A percentile compares a stretch with the other conserved stretches of the same genome.
Evolutionary conservation across 2,113 vertebrate genomes (phyloP).

Genomic region (Myrmophylax atrothorax): DNA sequence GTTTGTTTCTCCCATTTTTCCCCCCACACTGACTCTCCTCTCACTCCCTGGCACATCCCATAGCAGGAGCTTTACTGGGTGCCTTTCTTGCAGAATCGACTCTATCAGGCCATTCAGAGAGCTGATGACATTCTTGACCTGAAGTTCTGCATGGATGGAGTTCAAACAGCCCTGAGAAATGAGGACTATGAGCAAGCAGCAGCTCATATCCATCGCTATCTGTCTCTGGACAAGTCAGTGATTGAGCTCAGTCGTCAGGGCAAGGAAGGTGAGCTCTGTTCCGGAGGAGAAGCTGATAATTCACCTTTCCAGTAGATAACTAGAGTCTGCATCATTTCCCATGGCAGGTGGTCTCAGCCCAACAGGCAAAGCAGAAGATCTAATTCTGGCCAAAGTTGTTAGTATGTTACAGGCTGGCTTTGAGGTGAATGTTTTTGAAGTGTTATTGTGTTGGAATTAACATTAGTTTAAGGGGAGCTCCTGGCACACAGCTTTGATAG

Average conservation of each 20-base stretch:
- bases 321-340: background rate
- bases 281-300: background rate
- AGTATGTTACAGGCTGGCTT: background rate
- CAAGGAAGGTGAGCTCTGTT: constrained; percentile 83
- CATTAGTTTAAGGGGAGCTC: background rate
- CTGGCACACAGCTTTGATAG: background rate
- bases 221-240: constrained; percentile 95
- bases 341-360: background rate
- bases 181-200: constrained; percentile 97
- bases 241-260: constrained; percentile 97
- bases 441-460: background rate
- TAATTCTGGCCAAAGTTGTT: background rate
- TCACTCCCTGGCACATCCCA: background rate
- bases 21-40: background rate
- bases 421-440: background rate
- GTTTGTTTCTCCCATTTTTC: background rate
- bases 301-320: background rate
- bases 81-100: constrained; percentile 84
- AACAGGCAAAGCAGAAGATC: background rate
- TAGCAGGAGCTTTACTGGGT: background rate
- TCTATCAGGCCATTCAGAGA: constrained; percentile 97
- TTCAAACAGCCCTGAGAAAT: constrained; percentile 89
- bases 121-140: constrained; percentile 96
- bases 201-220: constrained; percentile 95
- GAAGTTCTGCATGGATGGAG: constrained; percentile 98